A percentile compares a stretch with the other conserved stretches of the same genome.
These are phyloP conservation scores for Pyrrhosoma nymphula DNA, from an alignment of 2,888 invertebrate species.

Conservation along the genomic window DNA sequence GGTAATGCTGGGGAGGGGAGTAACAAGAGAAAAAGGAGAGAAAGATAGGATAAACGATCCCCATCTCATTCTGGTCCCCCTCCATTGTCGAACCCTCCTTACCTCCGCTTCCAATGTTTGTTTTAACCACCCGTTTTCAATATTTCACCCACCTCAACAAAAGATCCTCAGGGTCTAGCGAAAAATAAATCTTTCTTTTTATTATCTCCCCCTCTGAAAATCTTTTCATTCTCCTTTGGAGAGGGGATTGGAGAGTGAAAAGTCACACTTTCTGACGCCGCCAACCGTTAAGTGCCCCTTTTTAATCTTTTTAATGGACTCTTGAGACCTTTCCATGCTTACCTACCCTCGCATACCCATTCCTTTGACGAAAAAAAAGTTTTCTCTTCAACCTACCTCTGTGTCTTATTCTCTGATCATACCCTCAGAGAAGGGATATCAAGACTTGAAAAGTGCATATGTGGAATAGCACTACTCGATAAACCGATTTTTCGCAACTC, in stretches of 20 bases:
- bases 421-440: neutral
- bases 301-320: slow-evolving; percentile 6
- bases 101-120: neutral
- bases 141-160: neutral
- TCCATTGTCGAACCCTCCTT: neutral
- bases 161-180: neutral
- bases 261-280: neutral
- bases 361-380: neutral
- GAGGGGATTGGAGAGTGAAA: neutral
- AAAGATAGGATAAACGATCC: neutral
- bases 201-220: neutral
- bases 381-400: neutral
- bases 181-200: neutral
- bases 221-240: neutral
- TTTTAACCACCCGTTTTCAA: neutral
- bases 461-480: neutral
- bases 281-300: neutral
- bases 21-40: neutral
- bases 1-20: neutral
- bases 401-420: too few species aligned
- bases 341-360: neutral
- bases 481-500: neutral
- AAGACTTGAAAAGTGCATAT: neutral
- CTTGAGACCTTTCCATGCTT: neutral
- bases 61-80: neutral